phyloP scores from a whole-genome alignment of 2,888 invertebrate species.

The Troilus luridus region DNA sequence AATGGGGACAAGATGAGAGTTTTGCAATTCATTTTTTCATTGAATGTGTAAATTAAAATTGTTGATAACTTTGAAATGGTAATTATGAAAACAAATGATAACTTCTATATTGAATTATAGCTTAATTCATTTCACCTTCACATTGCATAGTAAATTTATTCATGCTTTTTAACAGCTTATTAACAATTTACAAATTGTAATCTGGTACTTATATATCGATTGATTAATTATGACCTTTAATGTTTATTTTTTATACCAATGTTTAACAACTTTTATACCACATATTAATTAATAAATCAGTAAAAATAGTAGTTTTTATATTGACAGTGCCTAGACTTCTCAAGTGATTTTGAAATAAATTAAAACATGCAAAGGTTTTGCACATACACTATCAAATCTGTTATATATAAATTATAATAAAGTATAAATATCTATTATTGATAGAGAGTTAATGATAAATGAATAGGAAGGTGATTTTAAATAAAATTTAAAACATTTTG shows the following conservation, averaged over 20 bases:
- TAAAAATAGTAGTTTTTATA: no score
- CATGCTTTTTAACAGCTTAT: conserved; percentile 48
- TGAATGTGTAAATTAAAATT: conserved; percentile 29
- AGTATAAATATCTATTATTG: no score
- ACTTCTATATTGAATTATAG: conserved; percentile 24
- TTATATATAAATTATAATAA: no score
- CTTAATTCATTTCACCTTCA: conserved; percentile 38
- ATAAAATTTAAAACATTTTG: no score
- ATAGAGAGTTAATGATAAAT: no score
- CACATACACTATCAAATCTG: no score
- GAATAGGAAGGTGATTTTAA: no score
- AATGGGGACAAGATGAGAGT: conserved; percentile 8
- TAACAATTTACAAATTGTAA: conserved; percentile 15
- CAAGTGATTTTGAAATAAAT: no score
- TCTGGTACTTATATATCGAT: neutral
- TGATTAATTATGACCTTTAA: neutral
- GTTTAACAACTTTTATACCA: neutral
- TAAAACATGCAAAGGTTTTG: no score
- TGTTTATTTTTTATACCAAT: conserved; percentile 33
- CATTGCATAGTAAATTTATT: conserved; percentile 39
- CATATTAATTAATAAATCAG: neutral
- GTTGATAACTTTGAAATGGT: conserved; percentile 31
- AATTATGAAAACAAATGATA: conserved; percentile 4
- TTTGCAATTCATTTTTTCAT: conserved; percentile 16
- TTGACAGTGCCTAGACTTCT: no score